A percentile compares a stretch with the other conserved stretches of the same genome.
Conservation (phyloP, 2,888 invertebrate species). For the Tetanocera ferruginea region DNA sequence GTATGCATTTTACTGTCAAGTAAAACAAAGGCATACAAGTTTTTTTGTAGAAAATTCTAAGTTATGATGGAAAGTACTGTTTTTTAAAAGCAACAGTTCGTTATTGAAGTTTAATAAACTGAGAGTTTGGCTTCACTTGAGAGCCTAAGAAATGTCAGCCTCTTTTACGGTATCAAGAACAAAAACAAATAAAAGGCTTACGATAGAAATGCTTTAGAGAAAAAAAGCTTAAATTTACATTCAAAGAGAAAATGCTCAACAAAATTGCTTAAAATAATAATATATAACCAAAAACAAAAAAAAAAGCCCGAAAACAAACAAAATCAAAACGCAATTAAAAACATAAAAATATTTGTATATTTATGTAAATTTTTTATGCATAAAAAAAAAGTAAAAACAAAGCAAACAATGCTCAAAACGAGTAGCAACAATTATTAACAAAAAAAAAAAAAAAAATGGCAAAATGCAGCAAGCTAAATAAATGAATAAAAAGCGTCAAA, state of each 20-base stretch:
- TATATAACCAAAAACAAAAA: neutral
- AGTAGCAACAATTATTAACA: neutral
- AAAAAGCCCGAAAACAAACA: neutral
- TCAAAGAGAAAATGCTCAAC: neutral
- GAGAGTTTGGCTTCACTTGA: neutral
- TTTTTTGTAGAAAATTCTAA: no score
- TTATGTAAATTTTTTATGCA: slow-evolving; percentile 16
- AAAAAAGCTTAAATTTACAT: neutral
- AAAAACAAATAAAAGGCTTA: neutral
- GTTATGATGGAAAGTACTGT: no score
- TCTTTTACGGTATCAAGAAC: no score
- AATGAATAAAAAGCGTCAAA: neutral
- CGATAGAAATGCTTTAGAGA: no score
- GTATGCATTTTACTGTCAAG: no score
- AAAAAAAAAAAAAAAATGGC: no score
- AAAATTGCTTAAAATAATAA: neutral
- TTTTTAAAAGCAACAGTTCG: no score
- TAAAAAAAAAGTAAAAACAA: neutral
- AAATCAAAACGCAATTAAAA: slow-evolving; percentile 27
- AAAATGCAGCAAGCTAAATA: neutral
- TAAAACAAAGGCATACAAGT: no score
- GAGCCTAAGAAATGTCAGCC: no score
- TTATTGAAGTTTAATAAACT: no score
- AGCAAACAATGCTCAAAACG: neutral
- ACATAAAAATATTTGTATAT: slow-evolving; percentile 5